A percentile compares a stretch with the other conserved stretches of the same genome.
Evolutionary conservation across 2,797 vertebrate species (phyloP).

Genomic region (Micromesistius poutassou): DNA sequence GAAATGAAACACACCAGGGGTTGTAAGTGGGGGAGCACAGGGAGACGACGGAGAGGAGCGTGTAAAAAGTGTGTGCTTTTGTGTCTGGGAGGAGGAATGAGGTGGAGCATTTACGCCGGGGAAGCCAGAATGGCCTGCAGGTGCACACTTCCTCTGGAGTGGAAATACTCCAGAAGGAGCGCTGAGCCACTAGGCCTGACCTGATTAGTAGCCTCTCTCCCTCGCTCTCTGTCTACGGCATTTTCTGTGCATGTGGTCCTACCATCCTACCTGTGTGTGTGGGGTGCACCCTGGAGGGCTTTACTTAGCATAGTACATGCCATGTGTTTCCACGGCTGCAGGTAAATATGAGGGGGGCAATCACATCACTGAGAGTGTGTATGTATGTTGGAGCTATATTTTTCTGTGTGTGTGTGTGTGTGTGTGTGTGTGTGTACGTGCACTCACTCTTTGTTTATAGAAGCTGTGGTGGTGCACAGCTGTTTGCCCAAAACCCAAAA

Average conservation of each 20-base stretch:
- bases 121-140: slow-evolving; percentile 26
- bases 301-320: slow-evolving; percentile 16
- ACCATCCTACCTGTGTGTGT: neutral
- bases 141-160: slow-evolving; percentile 20
- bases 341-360: slow-evolving; percentile 26
- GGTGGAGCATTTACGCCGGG: neutral
- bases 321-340: slow-evolving; percentile 16
- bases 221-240: neutral
- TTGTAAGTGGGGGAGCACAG: neutral
- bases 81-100: neutral
- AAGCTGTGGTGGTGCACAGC: slow-evolving; percentile 4
- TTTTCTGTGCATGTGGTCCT: slow-evolving; percentile 15
- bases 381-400: slow-evolving; percentile 1
- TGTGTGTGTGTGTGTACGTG: slow-evolving; percentile 9
- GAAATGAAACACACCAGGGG: neutral
- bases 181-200: slow-evolving; percentile 18
- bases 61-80: neutral
- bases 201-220: slow-evolving; percentile 16
- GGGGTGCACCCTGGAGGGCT: slow-evolving; percentile 4
- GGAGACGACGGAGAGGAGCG: neutral
- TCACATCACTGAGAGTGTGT: slow-evolving; percentile 11
- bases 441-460: slow-evolving; percentile 3
- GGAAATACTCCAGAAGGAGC: slow-evolving; percentile 11
- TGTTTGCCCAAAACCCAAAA: slow-evolving; percentile 9
- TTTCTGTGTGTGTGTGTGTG: neutral